These are phyloP conservation scores for Drosophila phalerata DNA, from an alignment of 2,888 invertebrate genomes.

Conservation along the genomic window DNA sequence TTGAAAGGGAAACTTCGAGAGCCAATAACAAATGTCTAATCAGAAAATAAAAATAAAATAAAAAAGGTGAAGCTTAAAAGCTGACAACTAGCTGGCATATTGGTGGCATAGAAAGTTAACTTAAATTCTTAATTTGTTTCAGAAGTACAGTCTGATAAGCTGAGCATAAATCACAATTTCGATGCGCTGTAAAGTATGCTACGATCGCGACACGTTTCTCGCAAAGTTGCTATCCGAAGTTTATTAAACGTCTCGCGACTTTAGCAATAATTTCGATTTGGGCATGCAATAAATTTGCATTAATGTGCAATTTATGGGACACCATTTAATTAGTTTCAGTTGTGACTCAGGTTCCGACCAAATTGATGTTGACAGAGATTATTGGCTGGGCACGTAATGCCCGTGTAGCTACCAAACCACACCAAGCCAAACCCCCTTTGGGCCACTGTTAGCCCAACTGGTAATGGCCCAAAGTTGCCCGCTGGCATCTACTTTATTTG, in stretches of 20 bases:
- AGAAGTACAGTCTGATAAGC: slow-evolving; percentile 42
- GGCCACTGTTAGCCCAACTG: slow-evolving; percentile 32
- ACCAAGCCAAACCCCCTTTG: slow-evolving; percentile 7
- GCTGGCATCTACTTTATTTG: slow-evolving; percentile 68
- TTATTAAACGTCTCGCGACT: slow-evolving; percentile 79
- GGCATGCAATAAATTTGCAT: slow-evolving; percentile 82
- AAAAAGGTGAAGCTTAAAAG: slow-evolving; percentile 30
- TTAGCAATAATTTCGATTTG: slow-evolving; percentile 80
- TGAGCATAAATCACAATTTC: slow-evolving; percentile 68
- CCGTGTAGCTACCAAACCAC: slow-evolving; percentile 41
- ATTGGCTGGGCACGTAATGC: slow-evolving; percentile 77
- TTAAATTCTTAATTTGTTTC: slow-evolving; percentile 17
- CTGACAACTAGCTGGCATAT: slow-evolving; percentile 28
- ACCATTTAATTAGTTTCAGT: slow-evolving; percentile 84
- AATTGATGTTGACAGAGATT: slow-evolving; percentile 84
- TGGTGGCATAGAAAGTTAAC: slow-evolving; percentile 16
- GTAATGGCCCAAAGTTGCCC: slow-evolving; percentile 72
- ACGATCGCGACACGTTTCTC: slow-evolving; percentile 71
- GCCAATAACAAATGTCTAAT: slow-evolving; percentile 23
- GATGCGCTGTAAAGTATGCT: slow-evolving; percentile 56
- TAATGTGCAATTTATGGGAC: slow-evolving; percentile 84
- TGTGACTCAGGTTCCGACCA: slow-evolving; percentile 58
- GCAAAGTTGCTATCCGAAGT: slow-evolving; percentile 63
- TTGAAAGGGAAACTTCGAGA: slow-evolving; percentile 31
- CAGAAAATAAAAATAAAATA: slow-evolving; percentile 10